Evolutionary conservation across 2,113 vertebrate species (phyloP).

Genomic region (Melospiza melodia): DNA sequence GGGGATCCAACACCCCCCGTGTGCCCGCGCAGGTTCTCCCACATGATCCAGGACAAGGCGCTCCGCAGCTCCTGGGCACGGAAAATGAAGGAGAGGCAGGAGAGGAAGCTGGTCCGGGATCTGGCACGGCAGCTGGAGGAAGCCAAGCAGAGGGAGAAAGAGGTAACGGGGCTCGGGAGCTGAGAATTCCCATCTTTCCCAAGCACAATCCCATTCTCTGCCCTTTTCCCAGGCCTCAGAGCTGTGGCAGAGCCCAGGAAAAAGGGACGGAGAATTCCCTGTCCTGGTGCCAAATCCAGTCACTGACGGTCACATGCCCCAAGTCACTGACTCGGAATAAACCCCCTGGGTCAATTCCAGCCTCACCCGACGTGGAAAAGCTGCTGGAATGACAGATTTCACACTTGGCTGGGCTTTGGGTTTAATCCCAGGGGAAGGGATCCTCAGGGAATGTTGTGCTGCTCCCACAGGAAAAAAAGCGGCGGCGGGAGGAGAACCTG

Average conservation of each 20-base stretch:
- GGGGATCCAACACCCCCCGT: not conserved
- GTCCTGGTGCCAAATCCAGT: not conserved
- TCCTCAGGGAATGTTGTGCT: accelerated
- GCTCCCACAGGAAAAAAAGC: constrained; percentile 83
- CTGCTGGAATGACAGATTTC: not conserved
- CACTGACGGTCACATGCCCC: accelerated
- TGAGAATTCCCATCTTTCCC: not conserved
- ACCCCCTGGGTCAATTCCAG: not conserved
- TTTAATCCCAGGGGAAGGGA: not conserved
- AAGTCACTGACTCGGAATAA: not conserved
- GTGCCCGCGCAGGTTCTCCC: constrained; percentile 81
- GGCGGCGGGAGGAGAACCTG: constrained; percentile 84
- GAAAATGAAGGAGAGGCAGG: constrained; percentile 87
- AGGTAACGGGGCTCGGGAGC: constrained; percentile 57
- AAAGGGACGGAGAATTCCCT: not conserved
- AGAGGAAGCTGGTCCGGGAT: constrained; percentile 78
- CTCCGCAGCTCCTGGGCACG: constrained; percentile 85
- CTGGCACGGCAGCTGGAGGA: constrained; percentile 83
- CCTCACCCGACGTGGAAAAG: accelerated
- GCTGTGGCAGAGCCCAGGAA: not conserved
- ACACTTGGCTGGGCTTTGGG: not conserved
- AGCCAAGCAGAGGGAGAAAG: constrained; percentile 77
- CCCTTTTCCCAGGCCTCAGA: accelerated
- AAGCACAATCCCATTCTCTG: accelerated
- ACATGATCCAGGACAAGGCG: constrained; percentile 85